Conservation (phyloP, 2,888 invertebrate species). For the Lithophane leautieri region DNA sequence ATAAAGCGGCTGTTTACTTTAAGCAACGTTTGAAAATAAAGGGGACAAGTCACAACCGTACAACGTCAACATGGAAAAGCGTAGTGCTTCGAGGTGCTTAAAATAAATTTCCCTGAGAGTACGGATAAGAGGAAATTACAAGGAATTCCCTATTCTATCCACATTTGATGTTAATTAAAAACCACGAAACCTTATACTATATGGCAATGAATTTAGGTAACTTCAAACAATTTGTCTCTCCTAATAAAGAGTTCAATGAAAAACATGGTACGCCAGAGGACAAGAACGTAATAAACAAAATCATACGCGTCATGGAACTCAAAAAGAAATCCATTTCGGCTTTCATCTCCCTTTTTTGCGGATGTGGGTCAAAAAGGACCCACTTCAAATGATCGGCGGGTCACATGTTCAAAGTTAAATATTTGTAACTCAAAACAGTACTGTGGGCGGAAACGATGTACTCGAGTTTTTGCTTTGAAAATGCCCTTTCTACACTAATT, state of each 20-base stretch:
- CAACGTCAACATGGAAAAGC: not conserved
- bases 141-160: not conserved
- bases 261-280: slow-evolving; percentile 5
- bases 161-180: not conserved
- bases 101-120: not conserved
- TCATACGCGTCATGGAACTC: slow-evolving; percentile 32
- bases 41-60: not conserved
- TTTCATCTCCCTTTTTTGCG: slow-evolving; percentile 44
- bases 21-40: not conserved
- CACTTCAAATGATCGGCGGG: slow-evolving; percentile 32
- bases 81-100: not conserved
- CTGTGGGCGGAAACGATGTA: slow-evolving; percentile 7
- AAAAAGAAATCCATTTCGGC: slow-evolving; percentile 53
- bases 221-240: not conserved
- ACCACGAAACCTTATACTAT: not conserved
- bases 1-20: not conserved
- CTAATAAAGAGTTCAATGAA: slow-evolving; percentile 5
- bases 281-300: slow-evolving; percentile 38
- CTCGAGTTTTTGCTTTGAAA: slow-evolving; percentile 1
- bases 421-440: slow-evolving; percentile 42
- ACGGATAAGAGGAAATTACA: not conserved
- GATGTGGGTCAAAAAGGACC: slow-evolving; percentile 44
- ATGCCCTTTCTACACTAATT: not conserved
- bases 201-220: not conserved
- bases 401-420: slow-evolving; percentile 48